These are phyloP conservation scores for Chloropsis cyanopogon DNA, from an alignment of 2,113 vertebrate species.

Conservation along the genomic window DNA sequence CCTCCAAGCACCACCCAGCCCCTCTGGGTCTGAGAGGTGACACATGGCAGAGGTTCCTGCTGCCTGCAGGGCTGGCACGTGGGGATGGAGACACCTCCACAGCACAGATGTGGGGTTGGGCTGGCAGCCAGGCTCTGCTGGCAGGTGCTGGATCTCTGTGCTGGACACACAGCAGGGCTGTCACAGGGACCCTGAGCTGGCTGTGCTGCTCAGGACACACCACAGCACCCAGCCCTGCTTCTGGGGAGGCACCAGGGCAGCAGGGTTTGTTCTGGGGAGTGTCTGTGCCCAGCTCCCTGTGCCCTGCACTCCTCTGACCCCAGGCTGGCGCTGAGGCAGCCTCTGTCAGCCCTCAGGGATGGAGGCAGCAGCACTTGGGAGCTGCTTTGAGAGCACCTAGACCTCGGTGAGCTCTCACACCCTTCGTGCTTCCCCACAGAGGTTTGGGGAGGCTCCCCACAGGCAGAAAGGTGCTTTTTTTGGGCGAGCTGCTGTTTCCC, in stretches of 20 bases:
- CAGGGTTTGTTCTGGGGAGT: not conserved
- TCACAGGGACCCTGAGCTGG: fast-evolving
- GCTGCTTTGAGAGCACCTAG: not conserved
- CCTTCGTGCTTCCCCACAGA: not conserved
- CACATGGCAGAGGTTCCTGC: not conserved
- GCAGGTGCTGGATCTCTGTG: not conserved
- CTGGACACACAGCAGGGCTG: not conserved
- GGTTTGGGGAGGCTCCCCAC: not conserved
- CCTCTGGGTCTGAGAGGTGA: not conserved
- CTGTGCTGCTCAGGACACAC: fast-evolving
- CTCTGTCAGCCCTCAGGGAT: not conserved
- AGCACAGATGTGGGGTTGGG: not conserved
- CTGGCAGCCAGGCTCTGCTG: not conserved
- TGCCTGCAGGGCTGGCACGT: not conserved
- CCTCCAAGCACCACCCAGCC: not conserved
- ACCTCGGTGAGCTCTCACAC: not conserved
- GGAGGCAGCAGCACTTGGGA: not conserved
- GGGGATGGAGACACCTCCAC: fast-evolving
- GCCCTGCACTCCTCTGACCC: not conserved
- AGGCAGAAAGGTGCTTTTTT: not conserved
- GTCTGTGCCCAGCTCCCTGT: not conserved
- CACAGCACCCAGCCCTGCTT: fast-evolving
- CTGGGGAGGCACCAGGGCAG: not conserved
- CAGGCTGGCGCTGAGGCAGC: not conserved
- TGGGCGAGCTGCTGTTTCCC: not conserved